Percentiles rank a stretch among this genome's conserved stretches.
These are phyloP conservation scores for Parauchenoglanis punctatus DNA, from an alignment of 2,797 vertebrate genomes.

Conservation along the genomic window DNA sequence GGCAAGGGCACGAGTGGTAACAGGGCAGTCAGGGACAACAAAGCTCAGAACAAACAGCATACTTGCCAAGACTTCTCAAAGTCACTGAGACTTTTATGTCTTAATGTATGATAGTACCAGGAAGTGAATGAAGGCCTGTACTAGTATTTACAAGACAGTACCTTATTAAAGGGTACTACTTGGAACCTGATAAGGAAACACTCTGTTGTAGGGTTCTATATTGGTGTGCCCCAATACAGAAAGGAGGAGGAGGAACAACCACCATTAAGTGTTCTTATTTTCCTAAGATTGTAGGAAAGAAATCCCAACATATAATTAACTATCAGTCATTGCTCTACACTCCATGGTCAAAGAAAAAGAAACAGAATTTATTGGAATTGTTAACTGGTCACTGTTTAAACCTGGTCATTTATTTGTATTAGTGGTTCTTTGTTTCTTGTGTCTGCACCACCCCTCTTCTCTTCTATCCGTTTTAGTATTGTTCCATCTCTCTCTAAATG, in stretches of 20 bases:
- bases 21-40: not conserved
- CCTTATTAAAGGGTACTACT: not conserved
- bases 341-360: slow-evolving; percentile 55
- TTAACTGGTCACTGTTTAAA: slow-evolving; percentile 34
- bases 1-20: not conserved
- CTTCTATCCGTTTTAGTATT: slow-evolving; percentile 29
- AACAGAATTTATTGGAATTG: slow-evolving; percentile 28
- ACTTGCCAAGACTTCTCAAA: not conserved
- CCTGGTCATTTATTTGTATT: slow-evolving; percentile 61
- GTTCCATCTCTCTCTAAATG: slow-evolving; percentile 46
- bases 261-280: not conserved
- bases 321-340: slow-evolving; percentile 53
- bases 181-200: not conserved
- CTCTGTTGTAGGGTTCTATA: not conserved
- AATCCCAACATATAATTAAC: slow-evolving; percentile 52
- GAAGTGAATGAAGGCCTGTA: not conserved
- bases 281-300: not conserved
- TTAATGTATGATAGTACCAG: not conserved
- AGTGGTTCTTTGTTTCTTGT: slow-evolving; percentile 33
- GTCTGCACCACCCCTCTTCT: slow-evolving; percentile 4
- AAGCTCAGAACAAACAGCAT: not conserved
- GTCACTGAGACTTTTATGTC: not conserved
- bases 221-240: not conserved
- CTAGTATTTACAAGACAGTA: not conserved
- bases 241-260: not conserved